Evolutionary conservation across 2,113 vertebrate species (phyloP).

Genomic region (Varanus salvator): DNA sequence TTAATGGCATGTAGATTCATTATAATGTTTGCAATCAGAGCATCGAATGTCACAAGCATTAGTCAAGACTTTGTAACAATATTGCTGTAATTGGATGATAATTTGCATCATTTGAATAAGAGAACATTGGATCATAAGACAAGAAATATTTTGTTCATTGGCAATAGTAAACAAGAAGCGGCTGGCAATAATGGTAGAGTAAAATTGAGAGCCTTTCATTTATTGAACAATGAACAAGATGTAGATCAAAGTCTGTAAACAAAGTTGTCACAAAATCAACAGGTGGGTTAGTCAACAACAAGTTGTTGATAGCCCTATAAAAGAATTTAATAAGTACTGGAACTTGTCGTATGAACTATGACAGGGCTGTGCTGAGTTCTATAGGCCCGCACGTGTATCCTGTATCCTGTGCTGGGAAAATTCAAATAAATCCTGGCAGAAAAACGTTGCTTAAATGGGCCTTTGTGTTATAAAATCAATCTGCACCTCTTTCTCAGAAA

Average conservation of each 20-base stretch:
- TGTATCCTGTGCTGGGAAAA: no score
- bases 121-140: constrained; percentile 16
- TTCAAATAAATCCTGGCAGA: no score
- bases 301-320: neutral
- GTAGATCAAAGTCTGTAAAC: neutral
- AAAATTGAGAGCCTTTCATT: neutral
- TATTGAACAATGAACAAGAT: constrained; percentile 3
- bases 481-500: no score
- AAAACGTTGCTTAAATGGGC: no score
- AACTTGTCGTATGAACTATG: no score
- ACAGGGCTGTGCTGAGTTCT: no score
- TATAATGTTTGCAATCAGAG: constrained; percentile 16
- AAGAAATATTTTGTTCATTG: constrained; percentile 10
- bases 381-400: no score
- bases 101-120: constrained; percentile 4
- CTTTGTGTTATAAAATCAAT: no score
- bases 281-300: neutral
- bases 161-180: constrained; percentile 3
- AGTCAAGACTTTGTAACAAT: constrained; percentile 37
- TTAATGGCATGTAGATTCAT: constrained; percentile 34
- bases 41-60: constrained; percentile 15
- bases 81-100: constrained; percentile 4
- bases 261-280: neutral
- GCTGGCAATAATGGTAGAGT: neutral
- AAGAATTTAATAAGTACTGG: no score